Base-by-base conservation (phyloP, 1,140 invertebrate genomes). In the Drosophila persimilis region DNA sequence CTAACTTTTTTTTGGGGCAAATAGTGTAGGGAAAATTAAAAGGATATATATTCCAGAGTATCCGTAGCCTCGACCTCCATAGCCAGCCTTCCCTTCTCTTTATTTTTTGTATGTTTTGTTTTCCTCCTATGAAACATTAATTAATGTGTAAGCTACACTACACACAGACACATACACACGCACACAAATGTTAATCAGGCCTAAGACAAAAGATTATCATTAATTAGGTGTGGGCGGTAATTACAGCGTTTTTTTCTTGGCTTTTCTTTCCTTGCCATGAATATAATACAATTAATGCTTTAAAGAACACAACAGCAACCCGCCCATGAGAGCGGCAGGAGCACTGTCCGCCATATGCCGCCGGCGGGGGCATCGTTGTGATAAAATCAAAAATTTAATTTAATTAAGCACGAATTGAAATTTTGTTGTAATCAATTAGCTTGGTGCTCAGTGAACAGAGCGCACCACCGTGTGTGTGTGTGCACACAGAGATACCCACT, bases 311-410 rank as follows among this genome's bases (percentile, higher is more conserved):
- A 35, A 3, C 17, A 17, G 17, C 17, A 17, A 17, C 17, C 17
- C 17, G 17, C 17, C 17, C 17, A 17, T 17, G 17, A 17, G 17
- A 17, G 17, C 17, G 1, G 17, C 17, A 17, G 17, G 17, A 17
- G 17, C 17, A 35, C 8, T 26, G 31, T 6, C 39, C 8, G 4
- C 26, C 63, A 76, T 76, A 76, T 76, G 73, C 63, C 46, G 45
- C 50, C 15, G 9, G 22, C 41, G 24, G 54, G 47, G 55, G 15
- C 72, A 44, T 31, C n/a, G 51, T 66, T 29, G 47, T 46, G 72
- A 76, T 76, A 76, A 76, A 69, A 76, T 75, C 73, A 76, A 76
- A 76, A 76, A 62, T 69, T 76, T 76, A 76, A 76, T 76, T 76
- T 62, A 76, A 76, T 76, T 76, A 70, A 76, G 47, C 73, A 69